phyloP scores from a whole-genome alignment of 35 echinoderm and acorn worm genomes.

The Ophiothrix spiculata region DNA sequence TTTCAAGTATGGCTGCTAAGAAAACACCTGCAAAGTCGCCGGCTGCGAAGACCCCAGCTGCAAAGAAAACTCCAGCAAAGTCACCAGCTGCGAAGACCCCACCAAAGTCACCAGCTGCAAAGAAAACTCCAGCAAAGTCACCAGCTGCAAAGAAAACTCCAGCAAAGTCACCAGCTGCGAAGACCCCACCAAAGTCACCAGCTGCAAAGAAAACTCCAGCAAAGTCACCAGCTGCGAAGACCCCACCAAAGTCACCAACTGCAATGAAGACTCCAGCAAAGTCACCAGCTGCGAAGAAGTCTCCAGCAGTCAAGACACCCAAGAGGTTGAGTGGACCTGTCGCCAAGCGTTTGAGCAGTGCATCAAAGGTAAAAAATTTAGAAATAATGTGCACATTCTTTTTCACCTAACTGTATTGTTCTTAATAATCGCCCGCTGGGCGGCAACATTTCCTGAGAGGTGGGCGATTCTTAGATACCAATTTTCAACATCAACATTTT shows the following conservation, averaged over 20 bases:
- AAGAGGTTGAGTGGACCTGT: conserved; percentile 50
- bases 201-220: conserved; percentile 34
- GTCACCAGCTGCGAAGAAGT: conserved; percentile 9
- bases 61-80: conserved; percentile 23
- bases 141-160: conserved; percentile 19
- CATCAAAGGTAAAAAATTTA: no score
- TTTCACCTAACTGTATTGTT: no score
- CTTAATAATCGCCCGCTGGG: no score
- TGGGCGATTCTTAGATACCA: no score
- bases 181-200: conserved; percentile 27
- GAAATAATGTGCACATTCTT: background rate
- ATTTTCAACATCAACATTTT: no score
- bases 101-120: conserved; percentile 17
- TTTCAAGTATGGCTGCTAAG: no score
- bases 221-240: background rate
- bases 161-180: conserved; percentile 22
- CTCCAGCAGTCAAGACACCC: conserved; percentile 34
- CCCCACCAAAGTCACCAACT: conserved; percentile 40
- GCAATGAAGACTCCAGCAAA: no score
- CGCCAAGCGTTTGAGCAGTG: background rate
- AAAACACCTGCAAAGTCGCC: conserved; percentile 39
- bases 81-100: background rate
- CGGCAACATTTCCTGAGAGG: no score
- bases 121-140: conserved; percentile 46
- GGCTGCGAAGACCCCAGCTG: conserved; percentile 24